Evolutionary conservation across 2,888 invertebrate species (phyloP).

Genomic region (Eristalis arbustorum): DNA sequence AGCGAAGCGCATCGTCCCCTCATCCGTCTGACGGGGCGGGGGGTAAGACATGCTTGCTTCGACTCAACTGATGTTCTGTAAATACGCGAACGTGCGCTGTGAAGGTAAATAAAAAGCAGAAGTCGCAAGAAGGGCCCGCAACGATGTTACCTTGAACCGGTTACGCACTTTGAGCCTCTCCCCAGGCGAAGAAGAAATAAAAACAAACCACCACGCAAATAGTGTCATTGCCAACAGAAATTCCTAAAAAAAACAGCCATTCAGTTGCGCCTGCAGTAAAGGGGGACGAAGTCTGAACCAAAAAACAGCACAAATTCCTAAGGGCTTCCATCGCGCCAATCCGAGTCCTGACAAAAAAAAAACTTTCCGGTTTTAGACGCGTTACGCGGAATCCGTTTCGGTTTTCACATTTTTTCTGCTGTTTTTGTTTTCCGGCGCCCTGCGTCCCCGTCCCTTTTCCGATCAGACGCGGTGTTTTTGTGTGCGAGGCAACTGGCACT

Average conservation of each 20-base stretch:
- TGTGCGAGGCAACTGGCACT: neutral
- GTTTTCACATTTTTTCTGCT: neutral
- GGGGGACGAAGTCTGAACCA: neutral
- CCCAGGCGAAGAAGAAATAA: neutral
- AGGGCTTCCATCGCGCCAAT: neutral
- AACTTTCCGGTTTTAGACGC: constrained; percentile 19
- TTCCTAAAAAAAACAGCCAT: neutral
- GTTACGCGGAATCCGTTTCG: constrained; percentile 1
- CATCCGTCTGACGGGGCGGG: neutral
- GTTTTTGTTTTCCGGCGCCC: neutral
- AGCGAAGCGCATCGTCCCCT: constrained; percentile 11
- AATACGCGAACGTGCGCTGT: neutral
- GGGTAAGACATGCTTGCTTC: neutral
- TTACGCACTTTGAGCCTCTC: constrained; percentile 4
- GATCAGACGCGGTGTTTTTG: too few species aligned
- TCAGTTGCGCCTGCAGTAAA: neutral
- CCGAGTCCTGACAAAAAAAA: neutral
- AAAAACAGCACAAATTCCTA: neutral
- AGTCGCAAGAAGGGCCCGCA: neutral
- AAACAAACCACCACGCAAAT: constrained; percentile 2
- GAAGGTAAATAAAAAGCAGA: constrained; percentile 22
- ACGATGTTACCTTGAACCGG: constrained; percentile 44
- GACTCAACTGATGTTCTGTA: neutral
- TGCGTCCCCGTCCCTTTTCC: neutral
- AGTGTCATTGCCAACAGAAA: constrained; percentile 15